Base-by-base conservation (phyloP, 2,113 vertebrate species). In the Daboia siamensis region DNA sequence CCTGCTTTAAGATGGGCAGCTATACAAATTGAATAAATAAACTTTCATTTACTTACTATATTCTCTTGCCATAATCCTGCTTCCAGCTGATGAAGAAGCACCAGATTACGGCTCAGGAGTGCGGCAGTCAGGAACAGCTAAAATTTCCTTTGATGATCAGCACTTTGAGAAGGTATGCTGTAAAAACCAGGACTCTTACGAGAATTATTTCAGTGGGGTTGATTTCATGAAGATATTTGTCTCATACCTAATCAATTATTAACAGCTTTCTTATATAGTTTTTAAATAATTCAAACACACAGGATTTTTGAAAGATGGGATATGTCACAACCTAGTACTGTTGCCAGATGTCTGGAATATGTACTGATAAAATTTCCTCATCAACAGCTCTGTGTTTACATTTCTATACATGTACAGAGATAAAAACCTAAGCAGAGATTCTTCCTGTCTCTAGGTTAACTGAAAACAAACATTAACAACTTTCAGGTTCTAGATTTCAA, bases 111-210 rank as follows among this genome's bases (percentile, higher is more conserved):
- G 99, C 90, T 99, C 99, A 0, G 99, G 98, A 0, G 99, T 99
- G 89, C 97, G 99, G 90, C 99, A 99, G 92, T 99, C 99, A 0
- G 99, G 99, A 90, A 99, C 98, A 0, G 99, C 99, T 94, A 99
- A 98, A 93, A 99, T 99, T 95, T 99, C 99, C 57, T 99, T 99
- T 6, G 99, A 99, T 0, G 99, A 99, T 94, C 98, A 99, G 96
- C 98, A 99, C 91, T 99, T 99, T 90, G 99, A 99, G 95, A 99
- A 99, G 99, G 99, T 99, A 97, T 3, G 5, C 90, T 0, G 0
- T 39, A 0, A 0, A 29, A 13, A 3, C 4, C 39, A 88, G 2
- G 3, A 51, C 46, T 46, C n/a, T 23, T 20, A n/a, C 33, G n/a
- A 24, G 8, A 2, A 54, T 51, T 29, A 61, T 85, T 20, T 74